These are phyloP conservation scores for Caracal caracal DNA, from an alignment of 2,113 vertebrate genomes.

Conservation along the genomic window DNA sequence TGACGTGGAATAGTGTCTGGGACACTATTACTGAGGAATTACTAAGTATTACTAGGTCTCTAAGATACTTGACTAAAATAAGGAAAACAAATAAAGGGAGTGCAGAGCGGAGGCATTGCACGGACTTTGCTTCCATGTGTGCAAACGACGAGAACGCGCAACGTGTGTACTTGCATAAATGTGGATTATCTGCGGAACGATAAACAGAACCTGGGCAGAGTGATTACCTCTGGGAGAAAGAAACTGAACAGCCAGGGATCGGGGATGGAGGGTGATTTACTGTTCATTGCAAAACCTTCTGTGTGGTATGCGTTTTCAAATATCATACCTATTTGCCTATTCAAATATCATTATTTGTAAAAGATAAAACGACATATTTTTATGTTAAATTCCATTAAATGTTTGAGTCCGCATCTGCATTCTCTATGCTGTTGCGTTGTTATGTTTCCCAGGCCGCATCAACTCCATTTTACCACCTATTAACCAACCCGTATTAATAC, in stretches of 20 bases:
- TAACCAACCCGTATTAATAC: neutral
- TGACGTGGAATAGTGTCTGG: neutral
- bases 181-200: neutral
- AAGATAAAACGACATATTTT: neutral
- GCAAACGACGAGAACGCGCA: neutral
- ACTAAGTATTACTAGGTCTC: neutral
- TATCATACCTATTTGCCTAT: neutral
- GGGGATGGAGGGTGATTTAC: neutral
- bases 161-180: too few species aligned
- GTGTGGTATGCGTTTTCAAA: neutral
- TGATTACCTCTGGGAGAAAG: neutral
- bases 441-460: neutral
- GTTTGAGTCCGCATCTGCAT: neutral
- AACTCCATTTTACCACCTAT: neutral
- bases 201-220: neutral
- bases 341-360: neutral
- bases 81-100: neutral
- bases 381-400: neutral
- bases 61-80: neutral
- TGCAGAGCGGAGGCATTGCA: neutral
- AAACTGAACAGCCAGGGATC: accelerated
- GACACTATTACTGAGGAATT: neutral
- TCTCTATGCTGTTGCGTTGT: neutral
- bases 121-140: too few species aligned
- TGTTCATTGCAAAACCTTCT: neutral